Evolutionary conservation across 2,888 invertebrate genomes (phyloP).

Genomic region (Acronicta psi): DNA sequence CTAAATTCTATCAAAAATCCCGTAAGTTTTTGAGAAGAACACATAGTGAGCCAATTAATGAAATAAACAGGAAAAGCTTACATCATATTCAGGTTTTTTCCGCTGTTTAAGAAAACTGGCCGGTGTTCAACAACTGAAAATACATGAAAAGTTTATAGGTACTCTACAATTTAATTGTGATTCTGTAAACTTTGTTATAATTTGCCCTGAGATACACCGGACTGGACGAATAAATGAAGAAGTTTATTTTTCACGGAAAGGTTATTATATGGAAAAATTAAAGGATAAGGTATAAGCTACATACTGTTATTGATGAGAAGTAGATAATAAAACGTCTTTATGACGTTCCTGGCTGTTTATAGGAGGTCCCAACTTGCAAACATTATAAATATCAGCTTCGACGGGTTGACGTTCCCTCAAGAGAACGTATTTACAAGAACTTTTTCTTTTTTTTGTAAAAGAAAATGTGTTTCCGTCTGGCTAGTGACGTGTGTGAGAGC

Average conservation of each 20-base stretch:
- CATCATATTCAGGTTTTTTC: too few relatives aligned
- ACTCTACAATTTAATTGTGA: too few relatives aligned
- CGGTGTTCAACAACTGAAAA: too few relatives aligned
- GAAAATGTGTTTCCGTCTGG: conserved; percentile 42
- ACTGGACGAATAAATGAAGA: neutral
- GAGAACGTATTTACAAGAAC: conserved; percentile 43
- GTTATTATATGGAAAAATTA: conserved; percentile 13
- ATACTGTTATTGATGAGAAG: conserved; percentile 34
- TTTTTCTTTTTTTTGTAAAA: conserved; percentile 39
- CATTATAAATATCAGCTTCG: conserved; percentile 29
- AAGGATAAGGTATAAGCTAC: conserved; percentile 33
- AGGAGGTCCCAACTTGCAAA: conserved; percentile 34
- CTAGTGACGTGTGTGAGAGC: conserved; percentile 29
- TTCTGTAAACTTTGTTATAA: too few relatives aligned
- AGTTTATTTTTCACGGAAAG: conserved; percentile 4
- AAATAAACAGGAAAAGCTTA: too few relatives aligned
- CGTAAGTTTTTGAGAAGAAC: too few relatives aligned
- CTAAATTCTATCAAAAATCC: too few relatives aligned
- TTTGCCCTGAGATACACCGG: too few relatives aligned
- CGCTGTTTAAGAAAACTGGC: too few relatives aligned
- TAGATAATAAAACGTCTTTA: conserved; percentile 40
- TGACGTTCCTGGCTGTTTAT: conserved; percentile 40
- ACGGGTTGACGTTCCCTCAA: conserved; percentile 41
- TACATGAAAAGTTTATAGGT: too few relatives aligned
- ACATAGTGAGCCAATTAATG: too few relatives aligned